These are phyloP conservation scores for Rhinolophus ferrumequinum DNA, from an alignment of 2,113 vertebrate species.

Conservation along the genomic window DNA sequence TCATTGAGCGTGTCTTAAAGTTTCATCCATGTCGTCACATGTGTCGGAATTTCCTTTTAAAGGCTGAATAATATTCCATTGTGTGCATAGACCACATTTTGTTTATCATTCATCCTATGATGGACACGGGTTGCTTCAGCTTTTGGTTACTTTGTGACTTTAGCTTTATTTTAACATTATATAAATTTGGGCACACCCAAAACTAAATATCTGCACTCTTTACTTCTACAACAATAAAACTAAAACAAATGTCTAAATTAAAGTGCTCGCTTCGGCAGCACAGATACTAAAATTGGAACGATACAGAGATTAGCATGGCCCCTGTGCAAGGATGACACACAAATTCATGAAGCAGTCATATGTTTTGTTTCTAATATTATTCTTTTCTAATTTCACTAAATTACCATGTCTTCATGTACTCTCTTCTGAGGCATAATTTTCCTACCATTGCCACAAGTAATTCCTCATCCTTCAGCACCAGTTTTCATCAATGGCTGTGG, in stretches of 20 bases:
- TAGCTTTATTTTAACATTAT: neutral
- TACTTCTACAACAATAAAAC: neutral
- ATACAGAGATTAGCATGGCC: no score
- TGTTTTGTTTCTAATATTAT: neutral
- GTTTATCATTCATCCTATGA: neutral
- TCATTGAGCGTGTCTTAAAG: neutral
- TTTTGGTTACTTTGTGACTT: neutral
- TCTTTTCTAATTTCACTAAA: neutral
- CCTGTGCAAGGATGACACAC: no score
- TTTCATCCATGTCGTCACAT: neutral
- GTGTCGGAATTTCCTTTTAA: neutral
- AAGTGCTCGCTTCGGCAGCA: no score
- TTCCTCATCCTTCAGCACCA: neutral
- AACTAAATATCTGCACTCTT: neutral
- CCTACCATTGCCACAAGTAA: neutral
- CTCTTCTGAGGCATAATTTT: neutral
- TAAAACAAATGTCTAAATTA: no score
- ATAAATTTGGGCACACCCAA: neutral
- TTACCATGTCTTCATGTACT: neutral
- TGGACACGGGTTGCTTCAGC: neutral
- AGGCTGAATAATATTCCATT: neutral
- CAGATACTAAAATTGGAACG: no score
- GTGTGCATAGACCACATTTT: neutral
- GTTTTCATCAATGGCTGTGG: neutral
- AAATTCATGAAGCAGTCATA: no score